A percentile compares a stretch with the other conserved stretches of the same genome.
Evolutionary conservation across 2,888 invertebrate genomes (phyloP).

Genomic region (Euzophera pinguis): DNA sequence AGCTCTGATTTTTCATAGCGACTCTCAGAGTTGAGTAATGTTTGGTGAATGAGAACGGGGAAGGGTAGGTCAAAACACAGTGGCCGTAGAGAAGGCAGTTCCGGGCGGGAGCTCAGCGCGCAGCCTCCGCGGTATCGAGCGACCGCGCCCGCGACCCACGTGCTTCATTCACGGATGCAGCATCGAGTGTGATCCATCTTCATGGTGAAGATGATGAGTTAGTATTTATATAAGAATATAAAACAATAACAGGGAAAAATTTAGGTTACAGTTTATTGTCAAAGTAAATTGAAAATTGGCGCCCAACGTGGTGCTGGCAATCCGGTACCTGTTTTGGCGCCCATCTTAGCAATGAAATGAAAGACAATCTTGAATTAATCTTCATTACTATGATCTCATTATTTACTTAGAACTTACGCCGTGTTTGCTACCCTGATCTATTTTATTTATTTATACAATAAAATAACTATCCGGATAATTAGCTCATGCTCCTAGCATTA

Average conservation of each 20-base stretch:
- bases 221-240: not conserved
- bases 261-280: no score
- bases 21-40: slow-evolving; percentile 31
- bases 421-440: no score
- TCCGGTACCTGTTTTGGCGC: not conserved
- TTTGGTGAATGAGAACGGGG: slow-evolving; percentile 29
- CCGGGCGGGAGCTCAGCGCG: slow-evolving; percentile 54
- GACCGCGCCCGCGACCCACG: slow-evolving; percentile 59
- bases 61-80: slow-evolving; percentile 41
- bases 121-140: slow-evolving; percentile 67
- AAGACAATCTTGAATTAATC: no score
- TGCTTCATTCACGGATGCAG: slow-evolving; percentile 55
- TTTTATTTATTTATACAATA: no score
- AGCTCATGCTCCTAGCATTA: no score
- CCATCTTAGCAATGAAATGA: not conserved
- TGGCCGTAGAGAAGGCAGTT: slow-evolving; percentile 33
- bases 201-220: not conserved
- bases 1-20: slow-evolving; percentile 38
- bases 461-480: no score
- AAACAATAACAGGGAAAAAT: not conserved
- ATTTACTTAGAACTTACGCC: no score
- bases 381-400: no score
- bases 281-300: no score
- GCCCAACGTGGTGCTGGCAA: no score
- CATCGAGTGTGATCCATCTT: slow-evolving; percentile 36